Conservation (phyloP, 2,888 invertebrate species). For the Anticlea derivata region DNA sequence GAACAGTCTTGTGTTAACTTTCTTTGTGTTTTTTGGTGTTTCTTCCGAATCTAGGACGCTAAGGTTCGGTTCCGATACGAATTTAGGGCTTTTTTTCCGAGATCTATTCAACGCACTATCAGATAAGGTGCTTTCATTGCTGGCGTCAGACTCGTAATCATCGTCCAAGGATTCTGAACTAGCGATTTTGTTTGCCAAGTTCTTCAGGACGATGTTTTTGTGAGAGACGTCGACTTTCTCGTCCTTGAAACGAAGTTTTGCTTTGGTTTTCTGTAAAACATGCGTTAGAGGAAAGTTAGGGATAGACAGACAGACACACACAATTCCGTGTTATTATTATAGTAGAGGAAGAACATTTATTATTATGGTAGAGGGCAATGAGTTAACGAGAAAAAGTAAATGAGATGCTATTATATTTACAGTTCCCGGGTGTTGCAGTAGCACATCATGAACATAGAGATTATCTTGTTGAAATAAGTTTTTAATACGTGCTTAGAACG, state of each 20-base stretch:
- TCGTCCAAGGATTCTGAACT: slow-evolving; percentile 68
- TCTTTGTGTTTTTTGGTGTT: slow-evolving; percentile 74
- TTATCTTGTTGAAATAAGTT: too few relatives aligned
- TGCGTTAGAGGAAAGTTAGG: slow-evolving; percentile 57
- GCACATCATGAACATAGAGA: neutral
- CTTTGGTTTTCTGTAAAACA: slow-evolving; percentile 74
- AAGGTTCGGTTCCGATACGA: slow-evolving; percentile 77
- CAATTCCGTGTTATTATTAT: slow-evolving; percentile 17
- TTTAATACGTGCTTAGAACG: too few relatives aligned
- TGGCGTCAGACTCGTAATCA: slow-evolving; percentile 71
- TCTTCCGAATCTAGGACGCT: slow-evolving; percentile 68
- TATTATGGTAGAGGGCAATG: slow-evolving; percentile 3
- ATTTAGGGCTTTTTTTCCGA: slow-evolving; percentile 71
- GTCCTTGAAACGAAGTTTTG: slow-evolving; percentile 63
- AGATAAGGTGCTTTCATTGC: slow-evolving; percentile 75
- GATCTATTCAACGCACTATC: slow-evolving; percentile 69
- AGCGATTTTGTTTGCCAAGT: slow-evolving; percentile 73
- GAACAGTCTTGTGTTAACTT: slow-evolving; percentile 62
- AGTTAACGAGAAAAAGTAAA: neutral
- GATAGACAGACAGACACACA: slow-evolving; percentile 37
- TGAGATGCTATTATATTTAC: too few relatives aligned
- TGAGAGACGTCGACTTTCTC: slow-evolving; percentile 72
- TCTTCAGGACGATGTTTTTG: slow-evolving; percentile 74
- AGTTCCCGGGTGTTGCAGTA: neutral
- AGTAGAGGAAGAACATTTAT: too few relatives aligned